Percentiles rank a stretch among this genome's conserved stretches.
Evolutionary conservation across 2,888 invertebrate species (phyloP).

Genomic region (Platycheirus albimanus): DNA sequence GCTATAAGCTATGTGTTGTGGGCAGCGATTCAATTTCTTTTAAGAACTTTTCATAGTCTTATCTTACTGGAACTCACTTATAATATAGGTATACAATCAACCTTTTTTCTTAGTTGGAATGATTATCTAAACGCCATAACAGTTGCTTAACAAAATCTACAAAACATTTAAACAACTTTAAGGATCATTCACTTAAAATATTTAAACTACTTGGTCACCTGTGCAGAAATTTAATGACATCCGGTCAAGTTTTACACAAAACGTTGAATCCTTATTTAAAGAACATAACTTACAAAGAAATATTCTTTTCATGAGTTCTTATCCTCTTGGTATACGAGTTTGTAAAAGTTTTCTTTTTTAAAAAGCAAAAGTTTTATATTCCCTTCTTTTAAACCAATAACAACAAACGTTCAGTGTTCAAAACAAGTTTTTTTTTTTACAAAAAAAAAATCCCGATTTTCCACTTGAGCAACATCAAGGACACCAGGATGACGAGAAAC

Average conservation of each 20-base stretch:
- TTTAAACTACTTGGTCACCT: constrained; percentile 5
- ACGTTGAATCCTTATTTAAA: constrained; percentile 48
- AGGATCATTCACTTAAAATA: too few species aligned
- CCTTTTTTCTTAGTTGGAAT: too few species aligned
- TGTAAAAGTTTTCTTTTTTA: constrained; percentile 14
- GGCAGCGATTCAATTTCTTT: too few species aligned
- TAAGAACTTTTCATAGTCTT: too few species aligned
- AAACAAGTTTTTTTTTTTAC: constrained; percentile 65
- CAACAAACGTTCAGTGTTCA: constrained; percentile 17
- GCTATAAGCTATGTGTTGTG: too few species aligned
- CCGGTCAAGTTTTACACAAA: constrained; percentile 47
- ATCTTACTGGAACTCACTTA: too few species aligned
- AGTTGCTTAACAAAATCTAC: too few species aligned
- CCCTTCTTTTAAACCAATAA: too few species aligned
- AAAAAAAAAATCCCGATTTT: constrained; percentile 48
- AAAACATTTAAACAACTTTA: too few species aligned
- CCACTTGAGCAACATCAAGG: constrained; percentile 69
- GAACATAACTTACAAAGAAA: constrained; percentile 15
- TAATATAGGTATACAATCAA: too few species aligned
- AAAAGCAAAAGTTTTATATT: constrained; percentile 18
- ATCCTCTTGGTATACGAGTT: constrained; percentile 4
- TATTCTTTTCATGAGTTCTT: constrained; percentile 3
- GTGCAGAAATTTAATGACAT: constrained; percentile 45
- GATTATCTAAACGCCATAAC: too few species aligned
- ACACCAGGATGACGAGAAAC: constrained; percentile 29